Base-by-base conservation (phyloP, 2,888 invertebrate genomes). In the Athalia rosae region DNA sequence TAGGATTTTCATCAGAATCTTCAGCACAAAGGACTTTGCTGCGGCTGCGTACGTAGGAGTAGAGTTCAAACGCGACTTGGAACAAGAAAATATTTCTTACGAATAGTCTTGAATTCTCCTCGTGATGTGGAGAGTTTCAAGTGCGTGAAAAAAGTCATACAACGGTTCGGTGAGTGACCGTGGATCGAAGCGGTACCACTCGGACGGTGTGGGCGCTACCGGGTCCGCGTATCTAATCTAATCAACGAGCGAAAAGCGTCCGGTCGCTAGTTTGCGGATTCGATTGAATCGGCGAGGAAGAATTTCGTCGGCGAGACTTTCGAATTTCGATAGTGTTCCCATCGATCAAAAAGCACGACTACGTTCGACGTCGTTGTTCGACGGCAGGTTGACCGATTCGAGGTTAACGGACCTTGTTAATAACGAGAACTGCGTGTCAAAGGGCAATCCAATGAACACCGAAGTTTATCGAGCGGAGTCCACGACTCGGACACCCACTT, bases 391-490 rank as follows among this genome's bases (percentile, higher is more conserved):
- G 69, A 71, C 81, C 82, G 83, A 84, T 84, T 83, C 79, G 80
- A 79, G 84, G 83, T 86, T 83, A 85, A 85, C 82, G 82, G 80
- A 81, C 82, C 79, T 80, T 28, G 28, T 28, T 28, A 28, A 28
- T 28, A 79, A 80, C 77, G 76, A 73, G 74, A 80, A 80, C 79
- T 69, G 73, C 13, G 76, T 64, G 62, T 76, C 71, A 67, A 78
- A 77, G 79, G 80, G 82, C 85, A 87, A 87, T 86, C 85, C 86
- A 88, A 89, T 89, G 89, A 89, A 89, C 85, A 87, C 82, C 83
- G 81, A 84, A 85, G 85, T 89, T 89, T 89, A 89, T 89, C 88
- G 88, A 86, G 28, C 28, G 86, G 85, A 85, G 86, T 88, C 87
- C 62, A 62, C 11, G 28, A 62, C 85, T 79, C 82, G 86, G 85